Evolutionary conservation across 92 coral and sea anemone genomes (phyloP).

Genomic region (Zoanthus sansibaricus): DNA sequence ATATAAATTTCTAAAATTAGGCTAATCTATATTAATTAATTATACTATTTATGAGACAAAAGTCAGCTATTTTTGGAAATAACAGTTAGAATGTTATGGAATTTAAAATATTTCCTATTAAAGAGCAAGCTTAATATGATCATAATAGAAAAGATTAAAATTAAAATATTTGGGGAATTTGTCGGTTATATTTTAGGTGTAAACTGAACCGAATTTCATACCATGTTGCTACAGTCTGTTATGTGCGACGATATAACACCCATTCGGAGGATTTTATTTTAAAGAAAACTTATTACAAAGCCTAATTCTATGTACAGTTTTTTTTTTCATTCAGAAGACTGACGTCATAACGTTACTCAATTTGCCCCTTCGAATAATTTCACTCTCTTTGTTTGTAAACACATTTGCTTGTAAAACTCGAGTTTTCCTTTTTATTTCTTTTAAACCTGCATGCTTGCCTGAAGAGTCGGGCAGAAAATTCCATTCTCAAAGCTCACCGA

Average conservation of each 20-base stretch:
- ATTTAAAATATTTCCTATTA: neutral
- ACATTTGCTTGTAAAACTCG: no score
- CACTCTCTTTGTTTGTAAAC: no score
- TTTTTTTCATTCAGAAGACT: no score
- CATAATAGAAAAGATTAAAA: neutral
- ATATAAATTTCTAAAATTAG: slow-evolving; percentile 5
- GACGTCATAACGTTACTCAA: no score
- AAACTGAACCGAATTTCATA: neutral
- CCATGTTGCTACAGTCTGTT: neutral
- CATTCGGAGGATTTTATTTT: neutral
- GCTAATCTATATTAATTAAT: neutral
- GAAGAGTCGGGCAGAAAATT: no score
- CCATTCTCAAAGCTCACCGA: no score
- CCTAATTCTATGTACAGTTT: no score
- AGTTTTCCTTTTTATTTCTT: no score
- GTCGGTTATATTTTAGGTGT: neutral
- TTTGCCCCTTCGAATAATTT: no score
- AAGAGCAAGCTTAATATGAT: neutral
- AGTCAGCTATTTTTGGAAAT: slow-evolving; percentile 24
- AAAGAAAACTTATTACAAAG: neutral
- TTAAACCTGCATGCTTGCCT: no score
- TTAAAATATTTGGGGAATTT: neutral
- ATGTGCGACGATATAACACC: neutral
- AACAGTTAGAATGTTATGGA: neutral
- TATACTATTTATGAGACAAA: slow-evolving; percentile 8